Evolutionary conservation across 2,888 invertebrate species (phyloP).

Genomic region (Lissocephala sabroskyi): DNA sequence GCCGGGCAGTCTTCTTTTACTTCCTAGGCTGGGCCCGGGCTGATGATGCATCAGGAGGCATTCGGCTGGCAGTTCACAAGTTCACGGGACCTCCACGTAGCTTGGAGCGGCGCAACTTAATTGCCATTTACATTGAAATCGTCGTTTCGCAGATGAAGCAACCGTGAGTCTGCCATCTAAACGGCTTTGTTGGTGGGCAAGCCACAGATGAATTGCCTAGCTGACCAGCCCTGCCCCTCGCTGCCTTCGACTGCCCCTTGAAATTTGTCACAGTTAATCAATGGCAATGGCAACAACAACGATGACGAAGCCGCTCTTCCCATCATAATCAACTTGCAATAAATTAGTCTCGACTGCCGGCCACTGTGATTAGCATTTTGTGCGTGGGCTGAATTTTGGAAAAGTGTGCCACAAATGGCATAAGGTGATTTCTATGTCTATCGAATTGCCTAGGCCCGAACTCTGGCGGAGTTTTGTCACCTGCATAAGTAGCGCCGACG

Average conservation of each 20-base stretch:
- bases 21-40: conserved; percentile 24
- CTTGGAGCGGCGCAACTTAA: conserved; percentile 59
- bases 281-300: conserved; percentile 1
- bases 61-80: conserved; percentile 45
- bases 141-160: no score
- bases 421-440: conserved; percentile 10
- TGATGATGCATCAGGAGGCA: no score
- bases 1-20: conserved; percentile 26
- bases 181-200: conserved; percentile 57
- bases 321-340: conserved; percentile 15
- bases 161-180: neutral
- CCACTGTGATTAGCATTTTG: conserved; percentile 38
- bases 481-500: conserved; percentile 27
- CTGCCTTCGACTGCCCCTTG: conserved; percentile 3
- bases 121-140: conserved; percentile 54
- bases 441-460: conserved; percentile 24
- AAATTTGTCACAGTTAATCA: conserved; percentile 49
- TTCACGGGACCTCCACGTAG: conserved; percentile 61
- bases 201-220: conserved; percentile 47
- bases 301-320: neutral
- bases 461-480: no score
- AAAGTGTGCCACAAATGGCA: conserved; percentile 48
- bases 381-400: conserved; percentile 17
- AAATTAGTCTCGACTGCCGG: conserved; percentile 15
- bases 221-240: neutral